These are phyloP conservation scores for Reticulitermes lucifugus DNA, from an alignment of 2,888 invertebrate genomes.

Conservation along the genomic window DNA sequence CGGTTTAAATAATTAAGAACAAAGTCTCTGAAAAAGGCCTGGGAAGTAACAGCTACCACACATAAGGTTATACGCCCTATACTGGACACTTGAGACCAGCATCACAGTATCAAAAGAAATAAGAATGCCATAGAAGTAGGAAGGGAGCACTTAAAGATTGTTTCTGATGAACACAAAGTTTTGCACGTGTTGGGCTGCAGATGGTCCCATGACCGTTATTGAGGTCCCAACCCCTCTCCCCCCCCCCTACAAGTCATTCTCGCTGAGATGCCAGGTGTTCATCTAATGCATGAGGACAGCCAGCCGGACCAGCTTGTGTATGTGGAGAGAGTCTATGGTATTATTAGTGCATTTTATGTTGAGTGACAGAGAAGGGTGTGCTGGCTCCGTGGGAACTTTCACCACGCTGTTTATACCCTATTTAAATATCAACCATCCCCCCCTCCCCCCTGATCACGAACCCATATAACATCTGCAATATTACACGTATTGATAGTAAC, in stretches of 20 bases:
- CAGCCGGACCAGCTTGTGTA: conserved; percentile 13
- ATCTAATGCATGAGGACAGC: conserved; percentile 16
- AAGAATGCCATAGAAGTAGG: background rate
- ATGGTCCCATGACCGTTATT: conserved; percentile 44
- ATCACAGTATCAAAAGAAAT: too few relatives aligned
- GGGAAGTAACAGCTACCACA: too few relatives aligned
- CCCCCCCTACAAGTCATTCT: conserved; percentile 20
- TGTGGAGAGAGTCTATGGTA: background rate
- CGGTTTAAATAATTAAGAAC: too few relatives aligned
- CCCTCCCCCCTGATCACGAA: background rate
- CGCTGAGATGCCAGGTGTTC: conserved; percentile 43
- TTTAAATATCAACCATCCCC: conserved; percentile 33
- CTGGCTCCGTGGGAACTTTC: conserved; percentile 39
- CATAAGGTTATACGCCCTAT: too few relatives aligned
- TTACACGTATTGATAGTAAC: background rate
- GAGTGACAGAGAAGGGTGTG: background rate
- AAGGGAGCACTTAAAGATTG: conserved; percentile 19
- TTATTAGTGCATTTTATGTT: conserved; percentile 30
- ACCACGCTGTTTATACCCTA: conserved; percentile 39
- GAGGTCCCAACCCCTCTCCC: conserved; percentile 40
- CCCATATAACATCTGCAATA: conserved; percentile 14
- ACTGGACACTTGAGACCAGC: too few relatives aligned
- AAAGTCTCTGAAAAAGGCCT: too few relatives aligned
- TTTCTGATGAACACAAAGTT: conserved; percentile 33
- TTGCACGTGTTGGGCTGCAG: conserved; percentile 50